Evolutionary conservation across 2,113 vertebrate species (phyloP).

Genomic region (Morone chrysops): DNA sequence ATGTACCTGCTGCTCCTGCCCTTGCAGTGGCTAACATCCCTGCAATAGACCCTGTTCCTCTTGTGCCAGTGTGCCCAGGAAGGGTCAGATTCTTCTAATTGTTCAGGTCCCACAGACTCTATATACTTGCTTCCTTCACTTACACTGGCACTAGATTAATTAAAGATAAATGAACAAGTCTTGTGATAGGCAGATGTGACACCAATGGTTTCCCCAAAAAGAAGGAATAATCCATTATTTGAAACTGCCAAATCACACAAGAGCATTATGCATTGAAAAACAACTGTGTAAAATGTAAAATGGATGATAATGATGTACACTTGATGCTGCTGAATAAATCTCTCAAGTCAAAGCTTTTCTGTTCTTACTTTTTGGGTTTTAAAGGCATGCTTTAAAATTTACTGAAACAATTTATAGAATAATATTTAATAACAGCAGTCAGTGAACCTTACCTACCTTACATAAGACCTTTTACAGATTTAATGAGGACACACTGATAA

Average conservation of each 20-base stretch:
- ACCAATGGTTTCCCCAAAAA: neutral
- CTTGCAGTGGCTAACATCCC: neutral
- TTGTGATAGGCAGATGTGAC: neutral
- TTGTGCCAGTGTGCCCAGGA: conserved; percentile 76
- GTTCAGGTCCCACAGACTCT: conserved; percentile 10
- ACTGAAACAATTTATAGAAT: neutral
- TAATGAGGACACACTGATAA: neutral
- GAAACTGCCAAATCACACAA: neutral
- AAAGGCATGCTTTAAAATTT: neutral
- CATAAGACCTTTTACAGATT: neutral
- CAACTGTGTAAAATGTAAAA: neutral
- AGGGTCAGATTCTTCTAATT: conserved; percentile 73
- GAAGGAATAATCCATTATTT: neutral
- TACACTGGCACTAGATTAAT: neutral
- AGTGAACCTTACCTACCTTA: neutral
- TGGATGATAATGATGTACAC: conserved; percentile 20
- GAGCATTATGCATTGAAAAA: neutral
- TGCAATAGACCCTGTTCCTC: neutral
- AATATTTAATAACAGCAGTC: neutral
- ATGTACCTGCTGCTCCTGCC: neutral
- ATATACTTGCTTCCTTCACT: neutral
- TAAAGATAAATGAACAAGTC: neutral
- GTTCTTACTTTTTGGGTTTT: neutral
- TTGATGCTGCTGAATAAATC: conserved; percentile 52
- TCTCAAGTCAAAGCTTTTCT: neutral